phyloP scores from a whole-genome alignment of 2,113 vertebrate genomes.

The Recurvirostra avosetta region DNA sequence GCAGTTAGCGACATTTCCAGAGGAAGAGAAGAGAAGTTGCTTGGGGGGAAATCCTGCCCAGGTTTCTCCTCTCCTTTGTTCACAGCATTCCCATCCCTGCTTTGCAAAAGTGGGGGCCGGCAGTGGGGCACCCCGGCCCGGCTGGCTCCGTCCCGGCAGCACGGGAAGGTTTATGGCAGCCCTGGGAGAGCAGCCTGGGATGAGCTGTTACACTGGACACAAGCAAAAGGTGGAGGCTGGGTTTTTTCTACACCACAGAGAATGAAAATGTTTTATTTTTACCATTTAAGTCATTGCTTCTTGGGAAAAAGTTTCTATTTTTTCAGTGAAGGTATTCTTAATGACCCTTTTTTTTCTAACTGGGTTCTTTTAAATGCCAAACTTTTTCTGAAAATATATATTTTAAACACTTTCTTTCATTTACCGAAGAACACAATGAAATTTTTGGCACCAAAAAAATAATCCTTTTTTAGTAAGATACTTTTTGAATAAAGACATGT shows the following conservation, averaged over 20 bases:
- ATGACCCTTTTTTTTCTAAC: neutral
- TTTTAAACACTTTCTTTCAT: neutral
- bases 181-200: neutral
- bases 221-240: too few relatives aligned
- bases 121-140: fast-evolving
- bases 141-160: neutral
- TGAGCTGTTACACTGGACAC: fast-evolving
- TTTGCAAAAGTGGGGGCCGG: neutral
- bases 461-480: neutral
- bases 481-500: neutral
- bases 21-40: too few relatives aligned
- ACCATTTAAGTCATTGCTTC: neutral
- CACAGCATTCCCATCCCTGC: fast-evolving
- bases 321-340: neutral
- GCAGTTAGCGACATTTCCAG: neutral
- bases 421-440: neutral
- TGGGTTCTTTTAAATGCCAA: neutral
- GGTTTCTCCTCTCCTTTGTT: neutral
- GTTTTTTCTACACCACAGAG: neutral
- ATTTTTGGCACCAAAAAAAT: neutral
- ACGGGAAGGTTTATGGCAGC: neutral
- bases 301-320: fast-evolving
- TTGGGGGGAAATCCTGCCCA: neutral
- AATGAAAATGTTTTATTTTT: neutral
- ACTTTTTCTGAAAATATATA: fast-evolving